A percentile compares a stretch with the other conserved stretches of the same genome.
Evolutionary conservation across 2,797 vertebrate genomes (phyloP).

Genomic region (Malacoraja senta): DNA sequence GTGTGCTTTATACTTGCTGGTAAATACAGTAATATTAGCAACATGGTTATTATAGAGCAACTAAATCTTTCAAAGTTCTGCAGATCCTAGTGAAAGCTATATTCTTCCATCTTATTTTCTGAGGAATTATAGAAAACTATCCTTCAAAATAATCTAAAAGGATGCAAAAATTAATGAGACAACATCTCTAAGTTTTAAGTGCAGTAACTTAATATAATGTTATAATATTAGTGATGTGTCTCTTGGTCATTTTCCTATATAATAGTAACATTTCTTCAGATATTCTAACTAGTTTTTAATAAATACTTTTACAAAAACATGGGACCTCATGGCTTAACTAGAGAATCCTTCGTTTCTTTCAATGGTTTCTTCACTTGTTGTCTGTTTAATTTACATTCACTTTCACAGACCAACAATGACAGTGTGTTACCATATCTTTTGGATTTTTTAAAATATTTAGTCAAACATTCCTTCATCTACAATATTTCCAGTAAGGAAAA

Average conservation of each 20-base stretch:
- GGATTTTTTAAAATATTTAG: not conserved
- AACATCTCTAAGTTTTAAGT: not conserved
- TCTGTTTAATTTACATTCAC: not conserved
- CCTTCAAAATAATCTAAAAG: not conserved
- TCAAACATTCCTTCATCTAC: not conserved
- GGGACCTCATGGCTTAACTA: not conserved
- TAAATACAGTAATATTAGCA: not conserved
- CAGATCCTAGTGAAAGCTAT: slow-evolving; percentile 21
- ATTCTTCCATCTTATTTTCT: not conserved
- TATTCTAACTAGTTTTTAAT: not conserved
- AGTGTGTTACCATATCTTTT: not conserved
- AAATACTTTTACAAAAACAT: not conserved
- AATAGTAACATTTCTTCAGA: not conserved
- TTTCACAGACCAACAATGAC: not conserved
- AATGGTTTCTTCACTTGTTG: not conserved
- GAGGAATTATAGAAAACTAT: not conserved
- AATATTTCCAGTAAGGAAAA: not conserved
- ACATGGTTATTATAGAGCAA: slow-evolving; percentile 42
- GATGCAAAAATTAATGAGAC: not conserved
- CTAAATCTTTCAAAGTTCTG: slow-evolving; percentile 50
- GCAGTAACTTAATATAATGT: not conserved
- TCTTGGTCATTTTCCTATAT: not conserved
- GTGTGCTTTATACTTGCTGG: slow-evolving; percentile 23
- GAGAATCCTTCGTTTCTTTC: not conserved
- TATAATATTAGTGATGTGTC: not conserved